These are phyloP conservation scores for Equus przewalskii DNA, from an alignment of 2,113 vertebrate genomes.

Conservation along the genomic window DNA sequence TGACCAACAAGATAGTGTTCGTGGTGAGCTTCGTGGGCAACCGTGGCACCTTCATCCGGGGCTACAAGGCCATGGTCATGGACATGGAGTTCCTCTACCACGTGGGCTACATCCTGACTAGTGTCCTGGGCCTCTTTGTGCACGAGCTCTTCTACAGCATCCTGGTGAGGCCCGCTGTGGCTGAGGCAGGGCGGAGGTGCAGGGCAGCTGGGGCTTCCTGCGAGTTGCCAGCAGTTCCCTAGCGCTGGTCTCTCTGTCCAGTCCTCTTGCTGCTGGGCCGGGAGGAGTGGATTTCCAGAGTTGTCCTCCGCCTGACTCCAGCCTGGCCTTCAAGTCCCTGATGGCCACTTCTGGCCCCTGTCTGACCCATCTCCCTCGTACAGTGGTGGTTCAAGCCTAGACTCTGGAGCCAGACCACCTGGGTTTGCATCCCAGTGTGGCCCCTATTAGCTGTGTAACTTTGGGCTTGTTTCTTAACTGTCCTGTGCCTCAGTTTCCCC, in stretches of 20 bases:
- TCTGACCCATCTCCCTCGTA: neutral
- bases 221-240: accelerated
- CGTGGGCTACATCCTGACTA: constrained; percentile 96
- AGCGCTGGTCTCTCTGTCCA: too few species aligned
- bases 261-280: neutral
- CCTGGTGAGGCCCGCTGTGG: constrained; percentile 87
- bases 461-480: neutral
- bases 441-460: neutral
- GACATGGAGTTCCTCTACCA: constrained; percentile 98
- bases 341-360: neutral
- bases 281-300: neutral
- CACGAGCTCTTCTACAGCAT: constrained; percentile 99
- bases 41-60: constrained; percentile 97
- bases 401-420: neutral
- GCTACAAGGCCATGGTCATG: constrained; percentile 98
- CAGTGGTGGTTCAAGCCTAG: neutral
- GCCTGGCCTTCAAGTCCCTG: neutral
- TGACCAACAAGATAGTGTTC: constrained; percentile 98
- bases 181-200: neutral
- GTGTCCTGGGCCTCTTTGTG: constrained; percentile 95
- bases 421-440: neutral
- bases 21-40: constrained; percentile 99
- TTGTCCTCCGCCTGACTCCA: neutral
- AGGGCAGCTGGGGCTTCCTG: accelerated
- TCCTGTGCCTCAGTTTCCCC: neutral